Percentiles rank a stretch among this genome's conserved stretches.
phyloP scores from a whole-genome alignment of 2,113 vertebrate genomes.

The Microtus richardsoni region DNA sequence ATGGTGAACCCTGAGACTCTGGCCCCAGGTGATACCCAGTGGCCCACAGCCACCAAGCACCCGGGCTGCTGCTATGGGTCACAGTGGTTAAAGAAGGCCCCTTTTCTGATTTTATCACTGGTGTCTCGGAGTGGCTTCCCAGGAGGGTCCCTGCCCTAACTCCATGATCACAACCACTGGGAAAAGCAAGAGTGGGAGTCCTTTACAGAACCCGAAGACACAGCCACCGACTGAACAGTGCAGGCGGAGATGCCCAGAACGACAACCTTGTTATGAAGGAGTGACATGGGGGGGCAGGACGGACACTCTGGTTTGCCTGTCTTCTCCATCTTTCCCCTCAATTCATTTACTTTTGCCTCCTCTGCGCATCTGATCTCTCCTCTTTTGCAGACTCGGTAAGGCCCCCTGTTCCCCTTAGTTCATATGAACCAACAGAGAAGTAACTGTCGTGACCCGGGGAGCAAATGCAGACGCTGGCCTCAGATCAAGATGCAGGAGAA shows the following conservation, averaged over 20 bases:
- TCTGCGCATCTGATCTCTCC: neutral
- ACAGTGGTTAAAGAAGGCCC: neutral
- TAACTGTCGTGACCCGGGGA: neutral
- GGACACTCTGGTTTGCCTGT: neutral
- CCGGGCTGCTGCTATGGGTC: neutral
- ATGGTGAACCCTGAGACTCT: no score
- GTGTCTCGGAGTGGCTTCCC: neutral
- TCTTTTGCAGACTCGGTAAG: neutral
- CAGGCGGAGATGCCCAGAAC: neutral
- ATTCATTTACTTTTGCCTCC: neutral
- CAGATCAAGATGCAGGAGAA: neutral
- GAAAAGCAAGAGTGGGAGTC: neutral
- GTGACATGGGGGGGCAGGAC: neutral
- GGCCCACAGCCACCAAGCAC: neutral
- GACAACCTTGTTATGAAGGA: neutral
- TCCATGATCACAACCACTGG: neutral
- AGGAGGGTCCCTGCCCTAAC: neutral
- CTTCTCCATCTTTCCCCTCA: neutral
- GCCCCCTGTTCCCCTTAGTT: neutral
- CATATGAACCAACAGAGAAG: neutral
- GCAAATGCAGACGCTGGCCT: neutral
- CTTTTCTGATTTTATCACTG: neutral
- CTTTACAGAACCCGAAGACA: neutral
- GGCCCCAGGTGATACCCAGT: neutral
- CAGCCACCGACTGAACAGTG: no score